phyloP scores from a whole-genome alignment of 2,888 invertebrate genomes.

The Melanchra persicariae region DNA sequence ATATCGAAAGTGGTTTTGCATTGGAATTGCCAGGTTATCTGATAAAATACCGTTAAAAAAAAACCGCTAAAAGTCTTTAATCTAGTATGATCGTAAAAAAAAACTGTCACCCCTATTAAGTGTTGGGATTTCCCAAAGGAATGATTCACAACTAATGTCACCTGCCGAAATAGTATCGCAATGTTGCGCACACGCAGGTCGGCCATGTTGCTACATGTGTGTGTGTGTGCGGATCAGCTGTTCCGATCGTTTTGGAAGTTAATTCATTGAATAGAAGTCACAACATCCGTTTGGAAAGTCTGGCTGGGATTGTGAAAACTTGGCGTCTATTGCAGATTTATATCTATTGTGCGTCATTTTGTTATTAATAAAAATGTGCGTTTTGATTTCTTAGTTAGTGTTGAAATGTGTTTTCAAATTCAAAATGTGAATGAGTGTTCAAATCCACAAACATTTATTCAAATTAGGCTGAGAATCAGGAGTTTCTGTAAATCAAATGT shows the following conservation, averaged over 20 bases:
- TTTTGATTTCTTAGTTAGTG: neutral
- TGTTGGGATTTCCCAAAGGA: conserved; percentile 67
- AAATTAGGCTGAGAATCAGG: neutral
- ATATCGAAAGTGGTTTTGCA: neutral
- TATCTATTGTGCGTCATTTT: conserved; percentile 39
- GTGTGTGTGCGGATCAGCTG: conserved; percentile 54
- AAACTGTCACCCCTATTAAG: conserved; percentile 53
- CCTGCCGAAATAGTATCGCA: conserved; percentile 67
- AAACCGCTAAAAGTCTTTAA: neutral
- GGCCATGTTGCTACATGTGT: conserved; percentile 32
- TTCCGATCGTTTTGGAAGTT: conserved; percentile 46
- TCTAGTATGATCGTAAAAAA: neutral
- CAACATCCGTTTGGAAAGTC: conserved; percentile 57
- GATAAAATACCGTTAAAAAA: no score
- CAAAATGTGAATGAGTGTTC: neutral
- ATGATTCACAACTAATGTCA: conserved; percentile 66
- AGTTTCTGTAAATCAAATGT: neutral
- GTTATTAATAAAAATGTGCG: conserved; percentile 7
- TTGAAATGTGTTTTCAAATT: neutral
- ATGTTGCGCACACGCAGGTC: conserved; percentile 38
- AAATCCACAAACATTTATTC: neutral
- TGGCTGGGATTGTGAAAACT: conserved; percentile 31
- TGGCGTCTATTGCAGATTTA: conserved; percentile 29
- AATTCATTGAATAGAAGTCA: conserved; percentile 47
- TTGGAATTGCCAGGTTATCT: neutral